Percentiles rank a stretch among this genome's conserved stretches.
Evolutionary conservation across 2,113 vertebrate species (phyloP).

Genomic region (Lampris incognitus): DNA sequence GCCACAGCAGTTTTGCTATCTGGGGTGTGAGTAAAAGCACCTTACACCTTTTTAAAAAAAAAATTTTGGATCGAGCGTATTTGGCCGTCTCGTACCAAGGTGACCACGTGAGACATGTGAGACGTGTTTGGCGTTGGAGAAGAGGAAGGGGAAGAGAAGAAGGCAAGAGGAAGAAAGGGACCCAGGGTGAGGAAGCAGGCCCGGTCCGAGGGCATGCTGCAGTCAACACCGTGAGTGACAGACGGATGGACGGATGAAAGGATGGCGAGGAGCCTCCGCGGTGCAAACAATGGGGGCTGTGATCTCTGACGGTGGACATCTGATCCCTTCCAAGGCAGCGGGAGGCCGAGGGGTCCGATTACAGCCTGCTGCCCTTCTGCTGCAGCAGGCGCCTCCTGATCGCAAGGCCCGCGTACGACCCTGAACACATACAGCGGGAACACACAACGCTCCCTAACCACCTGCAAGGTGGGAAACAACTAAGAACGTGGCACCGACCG

Average conservation of each 20-base stretch:
- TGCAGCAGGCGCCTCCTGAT: conserved; percentile 5
- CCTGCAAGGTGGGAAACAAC: conserved; percentile 16
- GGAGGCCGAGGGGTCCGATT: conserved; percentile 69
- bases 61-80: conserved; percentile 14
- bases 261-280: conserved; percentile 58
- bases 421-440: neutral
- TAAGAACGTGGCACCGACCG: neutral
- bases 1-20: too few relatives aligned
- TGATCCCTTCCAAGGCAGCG: conserved; percentile 66
- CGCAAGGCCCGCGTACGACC: neutral
- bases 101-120: conserved; percentile 47
- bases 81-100: conserved; percentile 15
- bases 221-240: conserved; percentile 45
- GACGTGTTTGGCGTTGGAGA: conserved; percentile 63
- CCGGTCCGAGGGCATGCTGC: neutral
- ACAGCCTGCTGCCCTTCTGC: conserved; percentile 69
- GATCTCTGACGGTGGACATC: conserved; percentile 79
- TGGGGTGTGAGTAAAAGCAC: too few relatives aligned
- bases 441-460: neutral
- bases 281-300: conserved; percentile 77
- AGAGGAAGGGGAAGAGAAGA: conserved; percentile 38
- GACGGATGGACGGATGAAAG: conserved; percentile 40
- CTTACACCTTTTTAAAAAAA: too few relatives aligned
- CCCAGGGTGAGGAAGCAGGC: neutral
- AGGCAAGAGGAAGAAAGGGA: conserved; percentile 22